phyloP scores from a whole-genome alignment of 1,140 invertebrate genomes.

The Zaprionus kolodkinae region DNA sequence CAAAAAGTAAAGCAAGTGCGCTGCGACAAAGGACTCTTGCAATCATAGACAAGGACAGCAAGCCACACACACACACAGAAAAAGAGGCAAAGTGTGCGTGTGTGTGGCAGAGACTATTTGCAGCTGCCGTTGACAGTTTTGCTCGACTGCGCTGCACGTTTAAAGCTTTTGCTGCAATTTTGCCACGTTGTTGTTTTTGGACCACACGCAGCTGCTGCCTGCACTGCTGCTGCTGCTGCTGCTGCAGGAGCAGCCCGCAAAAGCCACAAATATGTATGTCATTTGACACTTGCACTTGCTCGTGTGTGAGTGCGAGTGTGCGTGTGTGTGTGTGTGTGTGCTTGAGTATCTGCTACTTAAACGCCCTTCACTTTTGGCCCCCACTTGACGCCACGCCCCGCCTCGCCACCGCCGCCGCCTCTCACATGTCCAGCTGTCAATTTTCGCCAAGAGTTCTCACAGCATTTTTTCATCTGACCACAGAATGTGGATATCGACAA shows the following conservation, averaged over 20 bases:
- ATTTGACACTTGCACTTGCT: constrained; percentile 71
- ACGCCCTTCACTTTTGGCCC: constrained; percentile 69
- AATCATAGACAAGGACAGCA: constrained; percentile 17
- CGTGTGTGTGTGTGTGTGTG: constrained; percentile 20
- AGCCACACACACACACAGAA: not conserved
- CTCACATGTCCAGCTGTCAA: constrained; percentile 63
- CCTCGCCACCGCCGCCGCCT: not conserved
- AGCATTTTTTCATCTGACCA: constrained; percentile 48
- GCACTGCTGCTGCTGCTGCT: constrained; percentile 40
- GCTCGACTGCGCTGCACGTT: constrained; percentile 23
- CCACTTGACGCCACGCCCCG: constrained; percentile 24
- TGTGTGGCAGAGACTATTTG: constrained; percentile 31
- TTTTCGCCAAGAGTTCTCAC: constrained; percentile 46
- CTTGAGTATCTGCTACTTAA: constrained; percentile 56
- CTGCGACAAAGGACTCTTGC: constrained; percentile 51
- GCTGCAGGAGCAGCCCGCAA: constrained; percentile 54
- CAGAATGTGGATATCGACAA: constrained; percentile 59
- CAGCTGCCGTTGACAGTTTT: constrained; percentile 74
- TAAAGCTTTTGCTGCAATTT: constrained; percentile 38
- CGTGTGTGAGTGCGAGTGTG: constrained; percentile 34
- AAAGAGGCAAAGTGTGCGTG: not conserved
- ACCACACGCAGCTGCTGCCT: constrained; percentile 70
- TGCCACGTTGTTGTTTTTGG: constrained; percentile 39
- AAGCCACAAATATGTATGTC: constrained; percentile 80
- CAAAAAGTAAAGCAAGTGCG: constrained; percentile 28